Evolutionary conservation across 1,140 invertebrate species (phyloP).

Genomic region (Zaprionus vittiger): DNA sequence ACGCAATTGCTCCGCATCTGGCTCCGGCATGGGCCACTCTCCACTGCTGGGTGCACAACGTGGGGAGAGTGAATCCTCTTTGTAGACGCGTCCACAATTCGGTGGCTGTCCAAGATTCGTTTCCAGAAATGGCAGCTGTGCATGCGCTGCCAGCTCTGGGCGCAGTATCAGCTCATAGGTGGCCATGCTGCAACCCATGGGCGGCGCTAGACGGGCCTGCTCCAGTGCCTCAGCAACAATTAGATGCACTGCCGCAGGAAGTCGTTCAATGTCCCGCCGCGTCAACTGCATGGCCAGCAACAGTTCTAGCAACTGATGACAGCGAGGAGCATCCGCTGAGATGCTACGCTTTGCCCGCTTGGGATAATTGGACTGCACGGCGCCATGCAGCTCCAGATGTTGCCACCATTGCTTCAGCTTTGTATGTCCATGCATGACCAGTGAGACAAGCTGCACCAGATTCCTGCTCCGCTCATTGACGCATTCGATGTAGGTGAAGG

Average conservation of each 20-base stretch:
- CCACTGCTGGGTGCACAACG: constrained; percentile 52
- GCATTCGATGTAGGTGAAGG: constrained; percentile 89
- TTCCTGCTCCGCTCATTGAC: constrained; percentile 90
- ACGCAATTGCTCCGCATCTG: constrained; percentile 59
- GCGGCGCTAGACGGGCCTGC: constrained; percentile 90
- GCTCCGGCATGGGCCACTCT: constrained; percentile 32
- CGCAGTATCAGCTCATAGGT: constrained; percentile 93
- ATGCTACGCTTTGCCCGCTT: constrained; percentile 67
- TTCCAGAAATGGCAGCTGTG: constrained; percentile 77
- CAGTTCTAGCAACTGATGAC: constrained; percentile 74
- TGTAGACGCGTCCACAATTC: constrained; percentile 59
- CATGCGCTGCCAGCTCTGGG: constrained; percentile 89
- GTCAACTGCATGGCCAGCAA: constrained; percentile 86
- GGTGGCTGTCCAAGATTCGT: constrained; percentile 20
- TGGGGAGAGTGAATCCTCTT: constrained; percentile 77
- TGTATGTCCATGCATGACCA: constrained; percentile 65
- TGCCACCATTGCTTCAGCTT: constrained; percentile 79
- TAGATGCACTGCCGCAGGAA: constrained; percentile 91
- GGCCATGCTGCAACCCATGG: constrained; percentile 90
- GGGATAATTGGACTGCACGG: constrained; percentile 64
- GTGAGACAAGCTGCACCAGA: constrained; percentile 84
- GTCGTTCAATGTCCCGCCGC: constrained; percentile 88
- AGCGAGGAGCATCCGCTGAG: constrained; percentile 54
- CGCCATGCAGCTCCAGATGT: constrained; percentile 60
- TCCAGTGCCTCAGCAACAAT: constrained; percentile 91